These are phyloP conservation scores for Drosophila aff. DNA, from an alignment of 1,140 invertebrate genomes.

Conservation along the genomic window DNA sequence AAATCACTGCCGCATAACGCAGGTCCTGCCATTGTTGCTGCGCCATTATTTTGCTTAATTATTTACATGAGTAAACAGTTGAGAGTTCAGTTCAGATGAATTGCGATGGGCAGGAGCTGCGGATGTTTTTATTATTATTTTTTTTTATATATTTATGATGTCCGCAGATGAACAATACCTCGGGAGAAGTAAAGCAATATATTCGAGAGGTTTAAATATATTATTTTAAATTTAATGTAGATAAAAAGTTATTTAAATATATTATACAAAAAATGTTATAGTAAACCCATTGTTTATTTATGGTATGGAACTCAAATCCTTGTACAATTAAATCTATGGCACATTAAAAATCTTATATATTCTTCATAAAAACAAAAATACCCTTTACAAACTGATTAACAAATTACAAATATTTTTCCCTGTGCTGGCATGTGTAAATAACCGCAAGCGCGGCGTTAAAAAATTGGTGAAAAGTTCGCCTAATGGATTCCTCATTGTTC, in stretches of 20 bases:
- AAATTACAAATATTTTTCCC: not conserved
- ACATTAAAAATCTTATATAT: no score
- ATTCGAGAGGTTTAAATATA: not conserved
- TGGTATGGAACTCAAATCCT: no score
- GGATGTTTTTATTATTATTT: slow-evolving; percentile 14
- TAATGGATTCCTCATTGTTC: slow-evolving; percentile 63
- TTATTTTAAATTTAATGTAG: not conserved
- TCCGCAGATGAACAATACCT: slow-evolving; percentile 16
- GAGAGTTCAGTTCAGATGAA: slow-evolving; percentile 58
- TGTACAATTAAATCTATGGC: no score
- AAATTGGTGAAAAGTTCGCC: slow-evolving; percentile 74
- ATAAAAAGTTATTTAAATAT: no score
- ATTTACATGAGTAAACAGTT: slow-evolving; percentile 82
- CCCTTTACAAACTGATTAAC: no score
- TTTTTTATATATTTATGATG: slow-evolving; percentile 15
- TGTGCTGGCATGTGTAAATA: slow-evolving; percentile 57
- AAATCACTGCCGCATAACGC: slow-evolving; percentile 70
- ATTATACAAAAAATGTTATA: no score
- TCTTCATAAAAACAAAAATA: not conserved
- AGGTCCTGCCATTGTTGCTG: slow-evolving; percentile 52
- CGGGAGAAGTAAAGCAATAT: not conserved
- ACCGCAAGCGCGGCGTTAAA: slow-evolving; percentile 66
- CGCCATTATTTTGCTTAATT: slow-evolving; percentile 79
- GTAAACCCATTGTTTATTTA: no score
- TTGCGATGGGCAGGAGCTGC: slow-evolving; percentile 15